phyloP scores from a whole-genome alignment of 2,888 invertebrate species.

The Choreutis nemorana region DNA sequence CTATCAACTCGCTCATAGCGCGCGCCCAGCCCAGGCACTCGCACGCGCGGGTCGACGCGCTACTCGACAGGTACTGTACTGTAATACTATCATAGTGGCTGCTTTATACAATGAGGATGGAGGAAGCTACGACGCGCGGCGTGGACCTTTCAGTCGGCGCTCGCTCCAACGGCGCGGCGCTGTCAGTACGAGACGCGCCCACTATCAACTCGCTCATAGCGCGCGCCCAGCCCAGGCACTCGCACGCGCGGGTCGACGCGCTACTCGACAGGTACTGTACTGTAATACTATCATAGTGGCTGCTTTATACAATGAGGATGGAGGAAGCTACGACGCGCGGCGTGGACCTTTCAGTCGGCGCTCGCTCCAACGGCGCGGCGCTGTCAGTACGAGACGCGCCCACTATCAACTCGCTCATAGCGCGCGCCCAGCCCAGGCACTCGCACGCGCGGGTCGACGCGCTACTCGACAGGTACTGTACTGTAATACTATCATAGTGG shows the following conservation, averaged over 20 bases:
- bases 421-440: constrained; percentile 13
- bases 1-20: constrained; percentile 45
- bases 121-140: constrained; percentile 58
- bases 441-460: constrained; percentile 42
- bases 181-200: constrained; percentile 70
- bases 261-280: constrained; percentile 35
- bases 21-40: constrained; percentile 31
- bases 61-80: constrained; percentile 54
- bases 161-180: constrained; percentile 39
- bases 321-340: constrained; percentile 47
- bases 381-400: constrained; percentile 38
- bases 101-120: too few species aligned
- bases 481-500: constrained; percentile 53
- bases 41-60: constrained; percentile 49
- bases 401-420: background rate
- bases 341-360: constrained; percentile 12
- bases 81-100: too few species aligned
- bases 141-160: constrained; percentile 50
- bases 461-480: constrained; percentile 57
- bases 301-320: constrained; percentile 51
- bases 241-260: constrained; percentile 36
- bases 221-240: constrained; percentile 37
- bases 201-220: constrained; percentile 69
- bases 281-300: too few species aligned
- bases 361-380: background rate